phyloP scores from a whole-genome alignment of 2,797 vertebrate species.

The Thaleichthys pacificus region DNA sequence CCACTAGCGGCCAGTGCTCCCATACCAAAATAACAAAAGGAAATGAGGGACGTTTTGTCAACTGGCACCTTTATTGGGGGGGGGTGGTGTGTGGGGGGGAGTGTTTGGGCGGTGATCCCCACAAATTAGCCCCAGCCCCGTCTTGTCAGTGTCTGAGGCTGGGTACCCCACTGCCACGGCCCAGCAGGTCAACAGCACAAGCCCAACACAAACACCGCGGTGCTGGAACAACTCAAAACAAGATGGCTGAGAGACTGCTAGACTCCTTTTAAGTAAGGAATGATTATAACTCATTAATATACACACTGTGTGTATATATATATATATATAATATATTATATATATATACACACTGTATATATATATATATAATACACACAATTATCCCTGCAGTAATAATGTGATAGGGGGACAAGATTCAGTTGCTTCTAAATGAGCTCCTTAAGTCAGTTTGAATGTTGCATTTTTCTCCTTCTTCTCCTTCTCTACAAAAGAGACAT shows the following conservation, averaged over 20 bases:
- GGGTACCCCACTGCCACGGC: not conserved
- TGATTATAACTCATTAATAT: no score
- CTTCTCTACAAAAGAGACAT: no score
- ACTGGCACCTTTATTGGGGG: conserved; percentile 71
- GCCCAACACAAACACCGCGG: not conserved
- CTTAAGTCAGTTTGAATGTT: no score
- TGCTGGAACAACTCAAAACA: not conserved
- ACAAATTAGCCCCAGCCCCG: conserved; percentile 67
- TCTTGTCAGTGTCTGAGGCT: not conserved
- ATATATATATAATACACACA: no score
- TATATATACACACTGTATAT: no score
- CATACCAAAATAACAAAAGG: conserved; percentile 69
- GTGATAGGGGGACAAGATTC: no score
- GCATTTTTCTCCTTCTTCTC: no score
- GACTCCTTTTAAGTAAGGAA: not conserved
- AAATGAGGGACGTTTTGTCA: conserved; percentile 77
- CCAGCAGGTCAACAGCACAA: not conserved
- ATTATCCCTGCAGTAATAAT: no score
- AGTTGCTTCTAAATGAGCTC: no score
- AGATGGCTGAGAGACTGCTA: not conserved
- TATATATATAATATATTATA: no score
- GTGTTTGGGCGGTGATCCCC: conserved; percentile 69
- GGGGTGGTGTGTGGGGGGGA: conserved; percentile 56
- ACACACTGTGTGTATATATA: no score
- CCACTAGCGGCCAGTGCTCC: conserved; percentile 53